These are phyloP conservation scores for Xiphorhynchus erythropygius DNA, from an alignment of 2,797 vertebrate species.

Conservation along the genomic window DNA sequence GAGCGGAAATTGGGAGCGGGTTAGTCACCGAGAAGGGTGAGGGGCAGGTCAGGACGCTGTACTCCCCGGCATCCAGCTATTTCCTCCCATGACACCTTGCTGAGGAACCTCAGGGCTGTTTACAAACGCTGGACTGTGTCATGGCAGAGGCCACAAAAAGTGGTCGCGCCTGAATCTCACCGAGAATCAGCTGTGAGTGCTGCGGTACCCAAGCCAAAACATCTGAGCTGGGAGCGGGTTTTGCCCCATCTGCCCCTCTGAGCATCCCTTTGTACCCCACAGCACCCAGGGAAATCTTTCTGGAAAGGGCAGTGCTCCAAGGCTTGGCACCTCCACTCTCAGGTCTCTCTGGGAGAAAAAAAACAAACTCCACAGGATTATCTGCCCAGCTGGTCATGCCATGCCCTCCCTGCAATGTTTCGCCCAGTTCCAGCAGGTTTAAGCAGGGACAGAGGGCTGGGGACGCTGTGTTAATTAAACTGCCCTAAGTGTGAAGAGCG, in stretches of 20 bases:
- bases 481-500: neutral
- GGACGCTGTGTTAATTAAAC: neutral
- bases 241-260: neutral
- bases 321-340: neutral
- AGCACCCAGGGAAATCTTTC: accelerated
- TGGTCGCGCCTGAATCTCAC: accelerated
- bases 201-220: neutral
- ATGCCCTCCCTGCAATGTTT: neutral
- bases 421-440: neutral
- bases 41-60: slow-evolving; percentile 11
- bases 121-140: neutral
- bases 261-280: neutral
- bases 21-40: slow-evolving; percentile 31
- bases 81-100: slow-evolving; percentile 42
- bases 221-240: neutral
- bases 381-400: neutral
- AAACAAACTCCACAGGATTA: neutral
- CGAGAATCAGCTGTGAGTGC: neutral
- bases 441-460: neutral
- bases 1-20: neutral
- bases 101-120: neutral
- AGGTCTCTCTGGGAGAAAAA: neutral
- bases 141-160: accelerated
- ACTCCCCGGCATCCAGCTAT: neutral
- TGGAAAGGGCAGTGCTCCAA: accelerated